Conservation (phyloP, 2,888 invertebrate genomes). For the Sinodicranocentrus sp. region DNA sequence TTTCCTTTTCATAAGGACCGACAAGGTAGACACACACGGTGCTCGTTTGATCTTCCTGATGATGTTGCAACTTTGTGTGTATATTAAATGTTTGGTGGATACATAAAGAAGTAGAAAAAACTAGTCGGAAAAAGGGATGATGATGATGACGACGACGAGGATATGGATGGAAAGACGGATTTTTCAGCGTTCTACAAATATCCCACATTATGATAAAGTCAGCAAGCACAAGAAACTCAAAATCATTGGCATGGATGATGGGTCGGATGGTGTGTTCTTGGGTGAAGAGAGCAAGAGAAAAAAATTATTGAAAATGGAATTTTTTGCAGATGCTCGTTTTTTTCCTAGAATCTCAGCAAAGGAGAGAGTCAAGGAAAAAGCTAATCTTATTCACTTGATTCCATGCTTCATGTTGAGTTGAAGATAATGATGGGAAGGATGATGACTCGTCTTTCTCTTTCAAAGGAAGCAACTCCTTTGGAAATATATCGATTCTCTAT, state of each 20-base stretch:
- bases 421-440: conserved; percentile 30
- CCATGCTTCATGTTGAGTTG: conserved; percentile 5
- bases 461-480: background rate
- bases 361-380: conserved; percentile 5
- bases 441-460: conserved; percentile 17
- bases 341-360: background rate
- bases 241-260: no score
- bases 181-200: background rate
- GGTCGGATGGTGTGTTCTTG: no score
- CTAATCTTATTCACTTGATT: conserved; percentile 52
- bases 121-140: background rate
- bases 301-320: conserved; percentile 53
- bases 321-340: conserved; percentile 18
- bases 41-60: conserved; percentile 56
- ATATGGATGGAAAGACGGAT: background rate
- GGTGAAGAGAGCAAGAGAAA: no score
- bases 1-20: conserved; percentile 5
- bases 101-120: conserved; percentile 1
- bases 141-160: background rate
- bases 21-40: background rate
- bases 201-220: background rate
- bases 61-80: conserved; percentile 49
- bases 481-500: background rate
- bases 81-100: conserved; percentile 22
- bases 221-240: no score